Conservation (phyloP, 2,113 vertebrate species). For the Empidonax traillii region DNA sequence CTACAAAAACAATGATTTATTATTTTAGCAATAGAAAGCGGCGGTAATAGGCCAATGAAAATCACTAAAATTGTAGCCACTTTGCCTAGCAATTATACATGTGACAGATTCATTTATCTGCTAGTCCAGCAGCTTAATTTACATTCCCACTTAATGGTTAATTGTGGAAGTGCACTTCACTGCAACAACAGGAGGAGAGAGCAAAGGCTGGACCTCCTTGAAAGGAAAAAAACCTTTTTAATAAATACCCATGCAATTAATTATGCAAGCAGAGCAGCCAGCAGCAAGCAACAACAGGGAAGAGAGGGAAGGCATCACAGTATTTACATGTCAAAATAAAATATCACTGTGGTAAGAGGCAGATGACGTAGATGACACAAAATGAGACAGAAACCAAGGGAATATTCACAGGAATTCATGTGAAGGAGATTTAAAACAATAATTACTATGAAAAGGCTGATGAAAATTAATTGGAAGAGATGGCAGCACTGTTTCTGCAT, state of each 20-base stretch:
- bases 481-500: background rate
- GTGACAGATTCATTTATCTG: conserved; percentile 72
- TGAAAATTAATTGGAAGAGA: conserved; percentile 14
- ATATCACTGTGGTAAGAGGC: background rate
- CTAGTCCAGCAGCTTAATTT: conserved; percentile 60
- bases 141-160: conserved; percentile 48
- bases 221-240: conserved; percentile 33
- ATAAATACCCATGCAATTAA: conserved; percentile 49
- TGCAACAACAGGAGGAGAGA: background rate
- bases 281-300: background rate
- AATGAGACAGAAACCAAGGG: background rate
- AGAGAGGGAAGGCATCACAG: background rate
- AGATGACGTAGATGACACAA: background rate
- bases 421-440: background rate
- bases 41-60: conserved; percentile 57
- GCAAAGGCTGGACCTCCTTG: background rate
- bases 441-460: background rate
- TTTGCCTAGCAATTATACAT: conserved; percentile 68
- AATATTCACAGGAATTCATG: background rate
- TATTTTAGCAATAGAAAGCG: conserved; percentile 60
- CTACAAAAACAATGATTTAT: conserved; percentile 58
- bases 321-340: conserved; percentile 23
- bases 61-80: conserved; percentile 57
- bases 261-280: conserved; percentile 34
- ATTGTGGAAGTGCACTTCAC: conserved; percentile 56